phyloP scores from a whole-genome alignment of 2,888 invertebrate species.

The Limenitis camilla region DNA sequence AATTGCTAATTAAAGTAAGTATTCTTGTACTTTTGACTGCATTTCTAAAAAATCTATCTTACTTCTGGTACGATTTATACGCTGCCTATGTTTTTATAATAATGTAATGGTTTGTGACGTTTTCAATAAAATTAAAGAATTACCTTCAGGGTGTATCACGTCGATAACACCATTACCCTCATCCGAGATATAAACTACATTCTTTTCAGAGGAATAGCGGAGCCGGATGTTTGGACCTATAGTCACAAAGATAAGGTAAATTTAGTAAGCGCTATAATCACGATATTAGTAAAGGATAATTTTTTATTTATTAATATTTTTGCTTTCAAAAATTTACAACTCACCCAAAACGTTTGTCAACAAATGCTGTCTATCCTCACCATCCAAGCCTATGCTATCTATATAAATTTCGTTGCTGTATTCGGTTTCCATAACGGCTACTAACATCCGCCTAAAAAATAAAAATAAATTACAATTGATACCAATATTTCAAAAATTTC shows the following conservation, averaged over 20 bases:
- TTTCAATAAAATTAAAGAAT: too few species aligned
- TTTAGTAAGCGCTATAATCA: background rate
- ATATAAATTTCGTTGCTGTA: conserved; percentile 68
- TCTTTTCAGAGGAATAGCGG: conserved; percentile 71
- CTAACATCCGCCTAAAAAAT: conserved; percentile 74
- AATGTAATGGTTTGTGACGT: too few species aligned
- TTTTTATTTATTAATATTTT: too few species aligned
- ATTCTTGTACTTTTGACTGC: too few species aligned
- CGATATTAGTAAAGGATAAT: background rate
- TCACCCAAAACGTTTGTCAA: conserved; percentile 51
- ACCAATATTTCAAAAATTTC: too few species aligned
- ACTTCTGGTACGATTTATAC: too few species aligned
- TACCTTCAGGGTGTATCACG: conserved; percentile 76
- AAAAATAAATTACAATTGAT: too few species aligned
- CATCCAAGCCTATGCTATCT: conserved; percentile 81
- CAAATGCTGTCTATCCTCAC: conserved; percentile 56
- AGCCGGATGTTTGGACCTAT: conserved; percentile 66
- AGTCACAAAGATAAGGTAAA: conserved; percentile 1
- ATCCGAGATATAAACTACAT: conserved; percentile 80
- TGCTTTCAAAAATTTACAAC: background rate
- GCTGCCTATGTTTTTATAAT: too few species aligned
- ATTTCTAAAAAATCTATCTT: too few species aligned
- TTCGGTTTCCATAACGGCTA: conserved; percentile 69
- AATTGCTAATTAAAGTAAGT: too few species aligned
- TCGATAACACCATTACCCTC: conserved; percentile 78